Base-by-base conservation (phyloP, 2,888 invertebrate genomes). In the Oithona nana region DNA sequence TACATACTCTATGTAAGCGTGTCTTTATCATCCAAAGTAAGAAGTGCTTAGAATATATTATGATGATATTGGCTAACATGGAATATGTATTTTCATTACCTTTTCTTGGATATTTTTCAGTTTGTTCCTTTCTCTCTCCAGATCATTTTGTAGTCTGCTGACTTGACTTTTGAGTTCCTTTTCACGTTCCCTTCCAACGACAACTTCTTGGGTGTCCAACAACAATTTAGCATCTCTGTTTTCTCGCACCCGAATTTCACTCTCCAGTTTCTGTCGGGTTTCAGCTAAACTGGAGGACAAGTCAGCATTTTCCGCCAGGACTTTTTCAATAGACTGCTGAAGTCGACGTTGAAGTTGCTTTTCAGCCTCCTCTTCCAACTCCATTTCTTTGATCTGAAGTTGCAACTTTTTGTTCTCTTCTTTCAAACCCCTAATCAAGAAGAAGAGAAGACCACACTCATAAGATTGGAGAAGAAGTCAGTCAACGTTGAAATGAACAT, bases 251-350 rank as follows among this genome's bases (percentile, higher is more conserved):
- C 59, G 59, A 16, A 59, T 29, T n/a, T 59, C 59, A 16, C 28
- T 28, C 28, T 59, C 59, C 26, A 59, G 49, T 50, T 59, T 59
- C 24, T 39, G 49, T 50, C 29, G 22, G 1, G 50, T 13, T 28
- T 59, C 59, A 24, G 59, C 59, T 8, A 59, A 26, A 24, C 4
- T 50, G 24, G 59, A n/a, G n/a, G 50, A 16, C 8, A 59, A 50
- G 2, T 59, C 59, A 28, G 59, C 59, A 59, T 59, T 59, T 59
- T 59, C 59, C 8, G 4, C 50, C 2, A 59, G 20, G 26, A 59
- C 50, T 28, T 16, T 28, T 16, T 22, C 13, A 11, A 22, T 8
- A n/a, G 24, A n/a, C 49, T 48, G 22, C 26, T 59, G 26, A 22
- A 48, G 49, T 28, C 16, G 24, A 8, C 50, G 26, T 1, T 28